phyloP scores from a whole-genome alignment of 1,140 invertebrate genomes.

The Macrocentrus cingulum region DNA sequence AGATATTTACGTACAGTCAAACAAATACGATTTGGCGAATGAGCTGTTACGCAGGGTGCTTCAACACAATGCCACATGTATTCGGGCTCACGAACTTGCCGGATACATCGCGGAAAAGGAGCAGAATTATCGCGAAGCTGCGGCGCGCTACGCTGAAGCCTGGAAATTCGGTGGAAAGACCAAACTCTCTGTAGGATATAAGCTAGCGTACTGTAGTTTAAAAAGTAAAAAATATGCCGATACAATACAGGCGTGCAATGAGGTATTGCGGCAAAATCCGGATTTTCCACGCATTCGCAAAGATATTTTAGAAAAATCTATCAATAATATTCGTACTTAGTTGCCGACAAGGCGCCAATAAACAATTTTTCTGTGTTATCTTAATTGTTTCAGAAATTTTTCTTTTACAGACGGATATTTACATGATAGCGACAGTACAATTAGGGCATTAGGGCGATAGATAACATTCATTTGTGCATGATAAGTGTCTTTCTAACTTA shows the following conservation, averaged over 20 bases:
- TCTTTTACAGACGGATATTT: too few relatives aligned
- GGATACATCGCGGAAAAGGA: slow-evolving; percentile 91
- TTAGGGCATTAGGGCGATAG: too few relatives aligned
- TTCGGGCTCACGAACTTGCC: slow-evolving; percentile 86
- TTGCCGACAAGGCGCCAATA: neutral
- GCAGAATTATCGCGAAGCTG: slow-evolving; percentile 86
- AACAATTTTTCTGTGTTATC: too few relatives aligned
- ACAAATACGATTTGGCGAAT: slow-evolving; percentile 83
- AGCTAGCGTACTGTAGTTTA: slow-evolving; percentile 87
- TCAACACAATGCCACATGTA: slow-evolving; percentile 87
- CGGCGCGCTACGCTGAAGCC: slow-evolving; percentile 78
- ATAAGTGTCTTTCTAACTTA: too few relatives aligned
- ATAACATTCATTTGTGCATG: too few relatives aligned
- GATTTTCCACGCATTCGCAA: slow-evolving; percentile 90
- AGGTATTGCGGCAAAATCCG: slow-evolving; percentile 78
- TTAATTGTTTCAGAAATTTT: too few relatives aligned
- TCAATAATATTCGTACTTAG: slow-evolving; percentile 75
- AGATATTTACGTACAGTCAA: slow-evolving; percentile 87
- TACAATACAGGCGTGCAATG: slow-evolving; percentile 80
- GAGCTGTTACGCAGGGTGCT: slow-evolving; percentile 80
- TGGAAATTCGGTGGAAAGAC: slow-evolving; percentile 81
- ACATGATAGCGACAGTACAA: too few relatives aligned
- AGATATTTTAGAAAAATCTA: slow-evolving; percentile 94
- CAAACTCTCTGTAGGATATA: slow-evolving; percentile 87
- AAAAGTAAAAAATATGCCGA: slow-evolving; percentile 90